Evolutionary conservation across 1,140 invertebrate species (phyloP), one percentile per base, ranked within the genome.

Genomic region (Ooceraea biroi): DNA sequence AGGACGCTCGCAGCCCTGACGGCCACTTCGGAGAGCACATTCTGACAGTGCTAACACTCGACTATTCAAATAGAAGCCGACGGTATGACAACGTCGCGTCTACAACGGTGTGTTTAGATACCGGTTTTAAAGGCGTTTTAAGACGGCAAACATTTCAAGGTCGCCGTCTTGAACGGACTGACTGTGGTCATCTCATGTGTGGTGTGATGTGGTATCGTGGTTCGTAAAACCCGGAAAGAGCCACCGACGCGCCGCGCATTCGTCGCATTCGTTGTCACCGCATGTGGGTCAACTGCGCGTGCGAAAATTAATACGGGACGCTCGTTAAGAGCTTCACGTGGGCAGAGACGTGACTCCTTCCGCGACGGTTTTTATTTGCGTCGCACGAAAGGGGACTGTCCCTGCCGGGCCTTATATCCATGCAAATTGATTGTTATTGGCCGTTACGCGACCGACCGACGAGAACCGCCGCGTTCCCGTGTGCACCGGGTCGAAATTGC

Each of bases 371-470:
- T 83, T 66, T 77, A 78, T 88, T 68, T 65, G 57, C 58, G 46
- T 76, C 69, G 19, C 76, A 48, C 12, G 46, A 52, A 36, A 7
- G 27, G 48, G 46, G 7, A 60, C 63, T 52, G 57, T 68, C 69
- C 73, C 84, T 60, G 66, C 44, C 72, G 44, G 44, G 27, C 44
- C 85, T 83, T 84, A 89, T 83, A 85, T 77, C 69, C 84, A 82
- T 88, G 80, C 69, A 84, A 90, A 89, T 89, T 88, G 82, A 89
- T 90, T 84, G 82, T 89, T 85, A 85, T 86, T 77, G 82, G 55
- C 73, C 44, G 72, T 88, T 87, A 88, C 83, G 71, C 22, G 50
- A 48, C 65, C 83, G 71, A 41, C 52, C 86, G 74, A 41, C 58
- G 60, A n/a, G 52, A 46, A 36, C 36, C 36, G 36, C n/a, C 68